phyloP scores from a whole-genome alignment of 2,888 invertebrate genomes.

The Cryptocheilus praepositus region DNA sequence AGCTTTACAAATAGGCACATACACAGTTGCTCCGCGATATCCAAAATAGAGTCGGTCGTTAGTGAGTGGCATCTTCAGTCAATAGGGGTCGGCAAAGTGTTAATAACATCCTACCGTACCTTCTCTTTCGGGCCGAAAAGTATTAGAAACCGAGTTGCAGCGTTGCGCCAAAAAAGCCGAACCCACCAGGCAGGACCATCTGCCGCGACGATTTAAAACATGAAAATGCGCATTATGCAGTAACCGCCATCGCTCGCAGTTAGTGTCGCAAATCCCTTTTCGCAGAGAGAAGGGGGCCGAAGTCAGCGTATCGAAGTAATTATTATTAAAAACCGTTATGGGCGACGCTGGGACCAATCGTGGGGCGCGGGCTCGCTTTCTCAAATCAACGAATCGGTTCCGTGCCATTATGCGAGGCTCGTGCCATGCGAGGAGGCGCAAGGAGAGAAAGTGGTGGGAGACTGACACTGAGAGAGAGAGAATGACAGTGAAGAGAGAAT shows the following conservation, averaged over 20 bases:
- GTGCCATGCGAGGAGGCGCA: conserved; percentile 29
- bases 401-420: conserved; percentile 51
- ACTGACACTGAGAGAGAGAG: conserved; percentile 66
- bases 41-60: too few species aligned
- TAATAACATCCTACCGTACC: too few species aligned
- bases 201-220: too few species aligned
- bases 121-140: too few species aligned
- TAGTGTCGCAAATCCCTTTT: conserved; percentile 22
- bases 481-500: conserved; percentile 14
- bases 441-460: conserved; percentile 37
- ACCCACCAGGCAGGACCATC: background rate
- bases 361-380: conserved; percentile 46
- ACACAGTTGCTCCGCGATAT: too few species aligned
- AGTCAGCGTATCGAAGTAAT: conserved; percentile 59
- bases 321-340: conserved; percentile 67
- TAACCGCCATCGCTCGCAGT: background rate
- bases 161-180: background rate
- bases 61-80: too few species aligned
- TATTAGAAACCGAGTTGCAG: background rate
- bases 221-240: too few species aligned
- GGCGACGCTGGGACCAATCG: conserved; percentile 21
- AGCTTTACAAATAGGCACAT: too few species aligned
- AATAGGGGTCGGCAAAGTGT: too few species aligned
- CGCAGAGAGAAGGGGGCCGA: background rate
- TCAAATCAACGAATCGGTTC: conserved; percentile 65